A percentile compares a stretch with the other conserved stretches of the same genome.
Conservation (phyloP, 1,140 invertebrate species). For the Cephus cinctus region DNA sequence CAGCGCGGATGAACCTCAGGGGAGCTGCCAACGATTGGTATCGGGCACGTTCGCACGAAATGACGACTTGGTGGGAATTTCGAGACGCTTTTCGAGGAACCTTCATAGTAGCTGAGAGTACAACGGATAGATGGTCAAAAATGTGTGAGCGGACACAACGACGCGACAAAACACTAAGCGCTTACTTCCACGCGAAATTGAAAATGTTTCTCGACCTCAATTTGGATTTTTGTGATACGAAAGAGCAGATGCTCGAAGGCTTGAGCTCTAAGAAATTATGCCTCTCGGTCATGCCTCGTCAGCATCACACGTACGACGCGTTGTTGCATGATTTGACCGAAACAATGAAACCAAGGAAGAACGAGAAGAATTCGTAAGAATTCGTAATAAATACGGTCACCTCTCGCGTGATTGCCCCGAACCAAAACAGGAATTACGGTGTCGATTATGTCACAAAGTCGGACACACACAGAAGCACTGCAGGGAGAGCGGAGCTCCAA, state of each 20-base stretch:
- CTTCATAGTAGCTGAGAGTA: background rate
- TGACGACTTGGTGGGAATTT: background rate
- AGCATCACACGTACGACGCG: background rate
- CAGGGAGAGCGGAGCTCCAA: background rate
- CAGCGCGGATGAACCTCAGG: background rate
- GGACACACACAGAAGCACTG: background rate
- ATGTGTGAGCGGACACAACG: background rate
- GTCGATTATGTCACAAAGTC: background rate
- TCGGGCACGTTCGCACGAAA: background rate
- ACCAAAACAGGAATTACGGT: background rate
- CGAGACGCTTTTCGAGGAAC: background rate
- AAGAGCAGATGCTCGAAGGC: background rate
- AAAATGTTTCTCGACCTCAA: background rate
- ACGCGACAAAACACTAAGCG: background rate
- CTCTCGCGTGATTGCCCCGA: background rate
- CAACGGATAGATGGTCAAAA: background rate
- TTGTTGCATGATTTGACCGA: background rate
- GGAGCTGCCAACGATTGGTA: constrained; percentile 4
- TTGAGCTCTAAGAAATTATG: background rate
- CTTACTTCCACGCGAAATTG: background rate
- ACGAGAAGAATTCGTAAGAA: background rate
- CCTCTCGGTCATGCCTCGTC: background rate
- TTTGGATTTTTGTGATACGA: background rate
- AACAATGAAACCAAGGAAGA: background rate
- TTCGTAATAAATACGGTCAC: background rate